A percentile compares a stretch with the other conserved stretches of the same genome.
These are phyloP conservation scores for Cottus gobio DNA, from an alignment of 2,113 vertebrate species.

Conservation along the genomic window DNA sequence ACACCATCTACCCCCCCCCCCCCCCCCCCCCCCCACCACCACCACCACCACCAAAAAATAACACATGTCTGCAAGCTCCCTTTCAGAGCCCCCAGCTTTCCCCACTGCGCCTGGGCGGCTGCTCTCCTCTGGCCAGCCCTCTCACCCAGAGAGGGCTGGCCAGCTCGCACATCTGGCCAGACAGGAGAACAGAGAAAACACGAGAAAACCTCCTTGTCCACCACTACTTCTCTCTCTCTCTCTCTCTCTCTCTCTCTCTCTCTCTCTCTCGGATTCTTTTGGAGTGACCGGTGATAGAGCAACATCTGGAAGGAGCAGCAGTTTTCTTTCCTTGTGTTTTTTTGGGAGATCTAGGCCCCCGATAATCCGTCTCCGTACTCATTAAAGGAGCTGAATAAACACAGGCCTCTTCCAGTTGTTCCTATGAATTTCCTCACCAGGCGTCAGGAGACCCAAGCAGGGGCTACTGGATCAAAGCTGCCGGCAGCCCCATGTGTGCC, in stretches of 20 bases:
- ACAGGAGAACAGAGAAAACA: constrained; percentile 71
- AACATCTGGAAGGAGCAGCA: constrained; percentile 85
- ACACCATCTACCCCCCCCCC: constrained; percentile 48
- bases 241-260: constrained; percentile 19
- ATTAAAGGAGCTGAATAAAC: constrained; percentile 89
- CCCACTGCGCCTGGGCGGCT: constrained; percentile 56
- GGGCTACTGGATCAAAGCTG: constrained; percentile 84
- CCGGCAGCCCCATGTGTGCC: constrained; percentile 70
- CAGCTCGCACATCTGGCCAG: constrained; percentile 80
- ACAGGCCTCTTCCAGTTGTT: constrained; percentile 87
- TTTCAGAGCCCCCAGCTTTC: constrained; percentile 55
- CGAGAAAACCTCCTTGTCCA: constrained; percentile 65
- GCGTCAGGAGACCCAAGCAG: constrained; percentile 82
- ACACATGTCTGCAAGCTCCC: constrained; percentile 64
- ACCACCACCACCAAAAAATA: constrained; percentile 38
- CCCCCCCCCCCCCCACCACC: constrained; percentile 10
- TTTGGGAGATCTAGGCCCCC: constrained; percentile 79
- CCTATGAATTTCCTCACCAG: constrained; percentile 86
- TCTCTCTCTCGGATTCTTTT: constrained; percentile 67
- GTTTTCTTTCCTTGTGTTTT: constrained; percentile 80
- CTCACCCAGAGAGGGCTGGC: constrained; percentile 52
- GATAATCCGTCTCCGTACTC: constrained; percentile 87
- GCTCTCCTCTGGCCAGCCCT: constrained; percentile 60
- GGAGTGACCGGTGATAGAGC: constrained; percentile 78
- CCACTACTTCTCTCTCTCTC: constrained; percentile 54